Base-by-base conservation (phyloP, 2,888 invertebrate genomes). In the Callinectes sapidus region DNA sequence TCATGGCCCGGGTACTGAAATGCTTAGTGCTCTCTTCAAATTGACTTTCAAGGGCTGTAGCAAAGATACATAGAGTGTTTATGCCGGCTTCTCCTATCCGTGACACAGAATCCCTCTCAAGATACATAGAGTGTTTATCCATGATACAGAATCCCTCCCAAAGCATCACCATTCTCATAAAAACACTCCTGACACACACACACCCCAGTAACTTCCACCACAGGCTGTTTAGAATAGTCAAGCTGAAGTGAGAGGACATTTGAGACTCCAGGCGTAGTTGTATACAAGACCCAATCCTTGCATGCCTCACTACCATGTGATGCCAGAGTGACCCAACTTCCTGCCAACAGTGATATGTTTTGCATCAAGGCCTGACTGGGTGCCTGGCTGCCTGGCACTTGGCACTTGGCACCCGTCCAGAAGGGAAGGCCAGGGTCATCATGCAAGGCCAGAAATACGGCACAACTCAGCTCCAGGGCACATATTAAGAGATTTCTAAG, bases 261-360 rank as follows among this genome's bases (percentile, higher is more conserved):
- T 48, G 48, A 48, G 48, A 48, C 48, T 48, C 5, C 8, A 8
- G 48, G 48, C 48, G 48, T 48, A 61, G 61, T 61, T 23, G 23
- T 61, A 61, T 61, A 61, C 18, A 61, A 61, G 61, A 16, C 61
- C 61, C 5, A 28, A 28, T 28, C 71, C 28, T 71, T 23, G 2
- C 32, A 35, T 16, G 18, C 32, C 81, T 35, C 35, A 35, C 81
- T 16, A 14, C 81, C 28, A 13, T 35, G 35, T 35, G n/a, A 81
- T 81, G 81, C 81, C 35, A 35, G 35, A 23, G 35, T 35, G 81
- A 35, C 71, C 71, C n/a, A 2, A 32, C 71, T n/a, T 77, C 32
- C 32, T 81, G 81, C n/a, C 35, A 35, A 81, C 32, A 81, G 16
- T 81, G 81, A 81, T 81, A 81, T 81, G 81, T 81, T 35, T 35